Percentiles rank a stretch among this genome's conserved stretches.
phyloP scores from a whole-genome alignment of 2,888 invertebrate genomes.

The Pinctada fucata region DNA sequence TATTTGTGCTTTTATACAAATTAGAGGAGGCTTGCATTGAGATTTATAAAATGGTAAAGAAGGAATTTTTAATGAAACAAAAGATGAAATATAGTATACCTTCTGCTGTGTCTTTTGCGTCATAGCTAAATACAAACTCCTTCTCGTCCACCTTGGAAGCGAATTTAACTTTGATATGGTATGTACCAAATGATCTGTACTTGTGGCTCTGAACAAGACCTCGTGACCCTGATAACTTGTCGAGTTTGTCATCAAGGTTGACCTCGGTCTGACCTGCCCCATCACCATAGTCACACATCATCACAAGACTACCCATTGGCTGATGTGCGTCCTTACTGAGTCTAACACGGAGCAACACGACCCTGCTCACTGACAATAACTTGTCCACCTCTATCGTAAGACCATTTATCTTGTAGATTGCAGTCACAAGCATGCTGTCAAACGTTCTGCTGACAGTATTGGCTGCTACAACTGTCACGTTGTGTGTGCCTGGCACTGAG shows the following conservation, averaged over 20 bases:
- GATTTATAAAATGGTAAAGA: too few species aligned
- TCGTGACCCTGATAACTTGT: not conserved
- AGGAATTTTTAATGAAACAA: too few species aligned
- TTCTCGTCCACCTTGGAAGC: not conserved
- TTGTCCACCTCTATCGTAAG: not conserved
- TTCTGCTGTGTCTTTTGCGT: not conserved
- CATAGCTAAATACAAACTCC: not conserved
- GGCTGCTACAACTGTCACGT: slow-evolving; percentile 18
- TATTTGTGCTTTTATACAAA: too few species aligned
- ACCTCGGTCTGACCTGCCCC: not conserved
- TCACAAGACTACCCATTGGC: not conserved
- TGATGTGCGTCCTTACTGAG: not conserved
- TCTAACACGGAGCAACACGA: not conserved
- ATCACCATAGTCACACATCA: not conserved
- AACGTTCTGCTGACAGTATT: slow-evolving; percentile 16
- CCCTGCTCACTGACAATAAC: not conserved
- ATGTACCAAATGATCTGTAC: not conserved
- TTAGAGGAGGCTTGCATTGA: too few species aligned
- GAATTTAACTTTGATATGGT: not conserved
- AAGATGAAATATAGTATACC: too few species aligned
- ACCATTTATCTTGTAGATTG: slow-evolving; percentile 14
- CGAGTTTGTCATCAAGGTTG: not conserved
- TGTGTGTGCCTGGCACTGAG: slow-evolving; percentile 15
- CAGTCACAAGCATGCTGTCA: slow-evolving; percentile 4
- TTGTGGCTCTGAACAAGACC: not conserved